A percentile compares a stretch with the other conserved stretches of the same genome.
Evolutionary conservation across 2,888 invertebrate genomes (phyloP).

Genomic region (Nemotelus pantherinus): DNA sequence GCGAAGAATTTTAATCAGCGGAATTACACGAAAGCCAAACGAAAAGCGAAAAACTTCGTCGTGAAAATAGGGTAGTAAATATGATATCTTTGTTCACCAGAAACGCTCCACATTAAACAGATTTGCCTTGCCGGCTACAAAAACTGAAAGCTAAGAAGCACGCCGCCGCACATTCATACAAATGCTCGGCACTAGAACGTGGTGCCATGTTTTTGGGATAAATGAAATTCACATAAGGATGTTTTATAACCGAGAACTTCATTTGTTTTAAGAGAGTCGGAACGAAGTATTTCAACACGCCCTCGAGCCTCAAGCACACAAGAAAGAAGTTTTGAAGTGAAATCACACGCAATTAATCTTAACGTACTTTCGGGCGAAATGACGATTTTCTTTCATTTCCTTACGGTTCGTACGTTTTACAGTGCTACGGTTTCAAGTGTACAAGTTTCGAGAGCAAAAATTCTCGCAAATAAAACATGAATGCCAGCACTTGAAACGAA

Average conservation of each 20-base stretch:
- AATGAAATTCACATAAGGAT: conserved; percentile 29
- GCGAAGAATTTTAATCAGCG: conserved; percentile 42
- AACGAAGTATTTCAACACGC: neutral
- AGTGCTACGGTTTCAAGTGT: no score
- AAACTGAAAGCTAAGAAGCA: neutral
- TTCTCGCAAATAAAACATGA: no score
- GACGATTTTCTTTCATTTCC: no score
- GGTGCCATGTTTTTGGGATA: conserved; percentile 22
- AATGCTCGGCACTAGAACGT: neutral
- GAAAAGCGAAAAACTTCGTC: conserved; percentile 12
- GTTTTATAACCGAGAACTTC: conserved; percentile 22
- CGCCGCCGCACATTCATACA: neutral
- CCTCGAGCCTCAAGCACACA: neutral
- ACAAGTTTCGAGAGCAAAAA: no score
- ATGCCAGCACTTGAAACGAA: no score
- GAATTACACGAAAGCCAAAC: conserved; percentile 21
- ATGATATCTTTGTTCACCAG: neutral
- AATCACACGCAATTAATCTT: no score
- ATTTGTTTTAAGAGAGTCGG: conserved; percentile 20
- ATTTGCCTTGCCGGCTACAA: no score
- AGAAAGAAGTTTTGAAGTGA: no score
- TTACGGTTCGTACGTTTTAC: no score
- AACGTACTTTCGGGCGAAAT: no score
- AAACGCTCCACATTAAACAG: neutral
- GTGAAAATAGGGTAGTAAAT: neutral